A percentile compares a stretch with the other conserved stretches of the same genome.
Conservation (phyloP, 2,113 vertebrate genomes). For the Perccottus glenii region DNA sequence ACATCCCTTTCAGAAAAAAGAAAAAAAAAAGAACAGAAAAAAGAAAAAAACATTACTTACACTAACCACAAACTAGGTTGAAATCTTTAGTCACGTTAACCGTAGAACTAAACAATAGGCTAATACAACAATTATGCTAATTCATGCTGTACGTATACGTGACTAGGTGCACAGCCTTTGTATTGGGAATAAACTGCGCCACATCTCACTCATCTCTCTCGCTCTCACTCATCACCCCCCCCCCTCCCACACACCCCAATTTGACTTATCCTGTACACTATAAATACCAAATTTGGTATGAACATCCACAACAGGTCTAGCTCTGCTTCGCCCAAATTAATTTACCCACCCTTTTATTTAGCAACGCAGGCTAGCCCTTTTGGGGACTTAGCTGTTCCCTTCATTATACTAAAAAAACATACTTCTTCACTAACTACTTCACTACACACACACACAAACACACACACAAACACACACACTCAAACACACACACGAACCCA, state of each 20-base stretch:
- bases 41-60: not conserved
- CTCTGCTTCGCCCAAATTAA: not conserved
- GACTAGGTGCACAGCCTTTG: not conserved
- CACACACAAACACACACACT: too few relatives aligned
- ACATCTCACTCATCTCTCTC: not conserved
- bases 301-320: not conserved
- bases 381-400: too few relatives aligned
- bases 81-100: not conserved
- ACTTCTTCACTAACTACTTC: too few relatives aligned
- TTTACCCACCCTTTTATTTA: not conserved
- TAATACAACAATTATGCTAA: not conserved
- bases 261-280: constrained; percentile 26
- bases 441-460: too few relatives aligned
- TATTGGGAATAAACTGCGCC: not conserved
- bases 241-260: not conserved
- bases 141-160: not conserved
- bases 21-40: constrained; percentile 19
- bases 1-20: constrained; percentile 32
- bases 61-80: not conserved
- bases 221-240: constrained; percentile 16
- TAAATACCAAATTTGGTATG: not conserved
- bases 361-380: too few relatives aligned
- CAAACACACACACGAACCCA: too few relatives aligned
- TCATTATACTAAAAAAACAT: too few relatives aligned
- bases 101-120: constrained; percentile 29